Conservation (phyloP, 2,888 invertebrate genomes). For the Yponomeuta malinellus region DNA sequence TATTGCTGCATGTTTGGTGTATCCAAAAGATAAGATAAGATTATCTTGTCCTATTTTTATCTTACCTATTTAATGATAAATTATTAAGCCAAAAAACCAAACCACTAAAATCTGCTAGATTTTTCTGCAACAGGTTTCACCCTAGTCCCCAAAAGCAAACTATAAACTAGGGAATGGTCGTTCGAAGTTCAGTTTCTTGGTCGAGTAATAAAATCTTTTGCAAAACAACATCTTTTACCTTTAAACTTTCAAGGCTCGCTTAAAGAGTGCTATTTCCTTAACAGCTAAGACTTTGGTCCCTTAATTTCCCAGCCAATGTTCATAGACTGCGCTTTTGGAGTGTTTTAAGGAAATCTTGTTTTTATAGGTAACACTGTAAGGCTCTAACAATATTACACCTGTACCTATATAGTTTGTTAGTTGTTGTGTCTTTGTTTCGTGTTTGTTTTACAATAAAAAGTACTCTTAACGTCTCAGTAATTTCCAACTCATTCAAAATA, state of each 20-base stretch:
- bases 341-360: too few species aligned
- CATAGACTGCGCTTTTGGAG: not conserved
- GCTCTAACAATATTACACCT: too few species aligned
- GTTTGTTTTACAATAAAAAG: not conserved
- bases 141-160: not conserved
- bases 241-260: not conserved
- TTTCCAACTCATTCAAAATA: not conserved
- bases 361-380: too few species aligned
- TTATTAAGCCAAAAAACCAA: too few species aligned
- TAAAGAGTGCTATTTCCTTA: not conserved
- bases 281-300: not conserved
- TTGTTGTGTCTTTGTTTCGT: too few species aligned
- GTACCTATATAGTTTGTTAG: too few species aligned
- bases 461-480: too few species aligned
- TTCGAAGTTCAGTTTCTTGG: not conserved
- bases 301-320: not conserved
- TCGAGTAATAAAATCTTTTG: not conserved
- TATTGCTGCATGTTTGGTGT: too few species aligned
- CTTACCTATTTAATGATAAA: too few species aligned
- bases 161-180: not conserved
- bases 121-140: not conserved
- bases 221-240: not conserved
- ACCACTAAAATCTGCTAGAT: too few species aligned
- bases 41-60: too few species aligned
- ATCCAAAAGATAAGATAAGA: too few species aligned